A percentile compares a stretch with the other conserved stretches of the same genome.
phyloP scores from a whole-genome alignment of 2,888 invertebrate genomes.

The Oeneis ivallda region DNA sequence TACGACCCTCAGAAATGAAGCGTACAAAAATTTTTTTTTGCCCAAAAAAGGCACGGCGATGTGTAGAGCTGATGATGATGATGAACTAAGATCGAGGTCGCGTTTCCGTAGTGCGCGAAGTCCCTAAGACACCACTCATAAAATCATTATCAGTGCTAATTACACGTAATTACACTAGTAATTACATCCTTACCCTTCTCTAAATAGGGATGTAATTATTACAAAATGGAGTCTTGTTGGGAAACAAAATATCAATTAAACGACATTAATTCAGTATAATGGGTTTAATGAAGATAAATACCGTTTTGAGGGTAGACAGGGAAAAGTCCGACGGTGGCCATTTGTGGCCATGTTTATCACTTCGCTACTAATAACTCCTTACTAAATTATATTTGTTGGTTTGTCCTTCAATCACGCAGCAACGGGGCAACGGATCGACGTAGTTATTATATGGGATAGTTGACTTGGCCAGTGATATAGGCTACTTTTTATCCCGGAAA shows the following conservation, averaged over 20 bases:
- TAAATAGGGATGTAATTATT: conserved; percentile 22
- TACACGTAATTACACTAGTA: conserved; percentile 16
- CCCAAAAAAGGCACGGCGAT: too few species aligned
- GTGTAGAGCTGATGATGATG: too few species aligned
- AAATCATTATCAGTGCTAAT: conserved; percentile 13
- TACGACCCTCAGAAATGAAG: too few species aligned
- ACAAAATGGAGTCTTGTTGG: conserved; percentile 25
- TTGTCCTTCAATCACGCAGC: too few species aligned
- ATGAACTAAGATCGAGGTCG: too few species aligned
- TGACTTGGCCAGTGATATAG: too few species aligned
- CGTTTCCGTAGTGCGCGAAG: too few species aligned
- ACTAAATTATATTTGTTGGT: too few species aligned
- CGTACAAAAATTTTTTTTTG: too few species aligned
- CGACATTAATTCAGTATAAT: conserved; percentile 17
- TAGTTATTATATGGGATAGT: too few species aligned
- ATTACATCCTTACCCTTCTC: conserved; percentile 18
- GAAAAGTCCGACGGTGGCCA: background rate
- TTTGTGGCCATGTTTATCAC: background rate
- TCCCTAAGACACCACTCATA: background rate
- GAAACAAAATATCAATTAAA: conserved; percentile 22
- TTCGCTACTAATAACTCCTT: background rate
- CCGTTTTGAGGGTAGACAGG: background rate
- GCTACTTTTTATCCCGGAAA: too few species aligned
- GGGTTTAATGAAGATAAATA: conserved; percentile 21
- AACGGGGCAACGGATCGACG: too few species aligned